Conservation (phyloP, 2,797 vertebrate genomes). For the Thamnophis elegans region DNA sequence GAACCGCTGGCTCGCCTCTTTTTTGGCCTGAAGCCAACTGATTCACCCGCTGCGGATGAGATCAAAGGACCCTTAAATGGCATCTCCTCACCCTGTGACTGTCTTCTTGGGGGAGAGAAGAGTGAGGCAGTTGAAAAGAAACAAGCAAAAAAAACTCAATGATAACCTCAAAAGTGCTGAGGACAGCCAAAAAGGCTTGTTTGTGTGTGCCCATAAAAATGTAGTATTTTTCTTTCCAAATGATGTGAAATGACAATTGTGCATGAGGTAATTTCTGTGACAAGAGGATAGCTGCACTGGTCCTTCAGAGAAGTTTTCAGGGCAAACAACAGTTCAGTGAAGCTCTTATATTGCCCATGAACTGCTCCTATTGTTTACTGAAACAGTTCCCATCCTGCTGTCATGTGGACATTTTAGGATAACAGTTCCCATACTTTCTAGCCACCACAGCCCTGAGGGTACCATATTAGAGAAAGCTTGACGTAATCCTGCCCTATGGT, state of each 20-base stretch:
- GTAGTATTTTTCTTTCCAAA: conserved; percentile 46
- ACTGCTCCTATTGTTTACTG: conserved; percentile 29
- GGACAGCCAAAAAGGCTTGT: conserved; percentile 35
- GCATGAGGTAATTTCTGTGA: conserved; percentile 41
- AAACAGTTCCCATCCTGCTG: neutral
- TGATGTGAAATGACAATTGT: conserved; percentile 54
- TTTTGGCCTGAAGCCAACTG: conserved; percentile 71
- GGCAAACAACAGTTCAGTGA: neutral
- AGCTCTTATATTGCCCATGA: neutral
- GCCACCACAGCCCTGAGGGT: neutral
- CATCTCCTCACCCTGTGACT: conserved; percentile 47
- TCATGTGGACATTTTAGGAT: neutral
- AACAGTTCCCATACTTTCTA: neutral
- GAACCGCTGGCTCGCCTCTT: conserved; percentile 76
- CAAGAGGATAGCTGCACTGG: conserved; percentile 24
- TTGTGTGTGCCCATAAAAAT: conserved; percentile 24
- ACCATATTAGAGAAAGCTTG: neutral
- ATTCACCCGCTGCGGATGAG: conserved; percentile 53
- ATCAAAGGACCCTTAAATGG: conserved; percentile 65
- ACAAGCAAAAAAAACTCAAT: conserved; percentile 71
- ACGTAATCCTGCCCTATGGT: conserved; percentile 28
- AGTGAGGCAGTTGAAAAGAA: conserved; percentile 56
- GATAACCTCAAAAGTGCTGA: conserved; percentile 8
- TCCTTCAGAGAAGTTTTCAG: neutral
- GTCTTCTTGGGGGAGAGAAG: conserved; percentile 25